phyloP scores from a whole-genome alignment of 2,888 invertebrate species.

The Epinotia nisella region DNA sequence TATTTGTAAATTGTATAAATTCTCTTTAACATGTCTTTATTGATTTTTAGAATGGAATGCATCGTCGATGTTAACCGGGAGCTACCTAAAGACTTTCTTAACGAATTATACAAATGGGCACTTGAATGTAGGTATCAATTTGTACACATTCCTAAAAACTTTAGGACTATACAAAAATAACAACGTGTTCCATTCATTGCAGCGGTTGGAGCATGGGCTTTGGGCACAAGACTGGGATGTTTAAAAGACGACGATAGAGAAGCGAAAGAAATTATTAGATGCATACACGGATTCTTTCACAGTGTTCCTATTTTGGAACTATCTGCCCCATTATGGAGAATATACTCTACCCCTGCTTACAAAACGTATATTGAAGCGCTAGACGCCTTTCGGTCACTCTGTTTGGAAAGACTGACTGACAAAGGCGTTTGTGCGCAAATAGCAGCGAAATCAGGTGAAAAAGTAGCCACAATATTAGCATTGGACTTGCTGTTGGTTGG shows the following conservation, averaged over 20 bases:
- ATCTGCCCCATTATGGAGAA: constrained; percentile 89
- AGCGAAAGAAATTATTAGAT: constrained; percentile 90
- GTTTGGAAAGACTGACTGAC: constrained; percentile 74
- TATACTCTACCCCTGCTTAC: constrained; percentile 89
- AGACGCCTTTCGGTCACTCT: constrained; percentile 88
- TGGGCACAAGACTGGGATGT: constrained; percentile 92
- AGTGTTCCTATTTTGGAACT: constrained; percentile 90
- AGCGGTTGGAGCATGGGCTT: constrained; percentile 92
- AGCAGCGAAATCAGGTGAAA: constrained; percentile 68
- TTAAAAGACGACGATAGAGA: constrained; percentile 88
- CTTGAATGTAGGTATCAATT: constrained; percentile 89
- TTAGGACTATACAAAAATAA: background rate
- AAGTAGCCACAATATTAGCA: constrained; percentile 88
- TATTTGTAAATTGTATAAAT: constrained; percentile 48
- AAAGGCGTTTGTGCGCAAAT: constrained; percentile 78
- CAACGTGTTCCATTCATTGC: constrained; percentile 50
- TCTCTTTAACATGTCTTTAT: constrained; percentile 46
- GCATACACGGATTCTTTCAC: constrained; percentile 91
- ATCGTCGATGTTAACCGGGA: constrained; percentile 85
- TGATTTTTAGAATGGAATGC: constrained; percentile 85
- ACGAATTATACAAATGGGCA: constrained; percentile 92
- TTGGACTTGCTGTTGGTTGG: constrained; percentile 92
- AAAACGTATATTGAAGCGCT: constrained; percentile 88
- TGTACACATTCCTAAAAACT: constrained; percentile 23
- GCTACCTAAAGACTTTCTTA: constrained; percentile 88